phyloP scores from a whole-genome alignment of 2,113 vertebrate species.

The Menura novaehollandiae region DNA sequence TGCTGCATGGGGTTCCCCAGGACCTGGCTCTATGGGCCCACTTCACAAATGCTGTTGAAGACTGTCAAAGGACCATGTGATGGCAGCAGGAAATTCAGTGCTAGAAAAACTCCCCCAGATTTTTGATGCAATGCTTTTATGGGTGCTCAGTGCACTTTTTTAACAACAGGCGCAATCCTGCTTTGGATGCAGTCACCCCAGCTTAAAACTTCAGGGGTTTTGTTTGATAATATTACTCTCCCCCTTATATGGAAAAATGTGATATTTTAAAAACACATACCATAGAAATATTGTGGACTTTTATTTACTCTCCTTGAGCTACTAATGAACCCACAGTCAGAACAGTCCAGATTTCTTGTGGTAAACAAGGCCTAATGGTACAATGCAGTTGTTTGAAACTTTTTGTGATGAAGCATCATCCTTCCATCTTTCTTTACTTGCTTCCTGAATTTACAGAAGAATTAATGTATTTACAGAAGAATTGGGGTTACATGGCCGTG shows the following conservation, averaged over 20 bases:
- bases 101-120: neutral
- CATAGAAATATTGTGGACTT: neutral
- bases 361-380: neutral
- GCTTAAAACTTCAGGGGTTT: neutral
- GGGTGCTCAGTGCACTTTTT: neutral
- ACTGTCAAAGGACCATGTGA: neutral
- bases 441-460: neutral
- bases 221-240: neutral
- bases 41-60: neutral
- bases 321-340: neutral
- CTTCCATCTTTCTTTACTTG: neutral
- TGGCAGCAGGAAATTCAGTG: neutral
- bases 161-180: neutral
- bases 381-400: neutral
- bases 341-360: neutral
- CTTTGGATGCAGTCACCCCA: neutral
- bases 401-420: neutral
- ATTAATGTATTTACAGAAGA: neutral
- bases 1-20: neutral
- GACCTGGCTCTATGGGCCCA: neutral
- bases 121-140: neutral
- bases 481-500: neutral
- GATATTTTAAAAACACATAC: neutral
- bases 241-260: neutral
- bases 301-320: neutral